These are phyloP conservation scores for Hyla sarda DNA, from an alignment of 2,113 vertebrate genomes.

Conservation along the genomic window DNA sequence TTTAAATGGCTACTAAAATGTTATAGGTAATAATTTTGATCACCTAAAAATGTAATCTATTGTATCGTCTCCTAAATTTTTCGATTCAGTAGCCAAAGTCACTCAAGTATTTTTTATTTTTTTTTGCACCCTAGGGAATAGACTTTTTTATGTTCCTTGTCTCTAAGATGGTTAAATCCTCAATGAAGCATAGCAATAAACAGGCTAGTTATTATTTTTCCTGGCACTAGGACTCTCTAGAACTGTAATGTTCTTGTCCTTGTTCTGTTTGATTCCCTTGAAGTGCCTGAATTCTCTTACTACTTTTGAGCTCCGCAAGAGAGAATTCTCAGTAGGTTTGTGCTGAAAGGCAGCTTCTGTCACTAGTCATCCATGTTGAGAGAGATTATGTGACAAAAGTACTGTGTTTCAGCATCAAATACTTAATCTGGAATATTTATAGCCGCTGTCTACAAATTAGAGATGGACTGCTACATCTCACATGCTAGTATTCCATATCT, in stretches of 20 bases:
- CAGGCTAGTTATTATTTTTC: neutral
- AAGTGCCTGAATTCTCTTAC: constrained; percentile 12
- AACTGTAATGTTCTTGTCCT: constrained; percentile 31
- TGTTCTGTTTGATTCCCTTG: constrained; percentile 36
- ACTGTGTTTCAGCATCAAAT: constrained; percentile 7
- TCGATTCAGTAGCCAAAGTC: no score
- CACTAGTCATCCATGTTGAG: constrained; percentile 21
- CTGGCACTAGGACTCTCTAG: neutral
- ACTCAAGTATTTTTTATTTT: no score
- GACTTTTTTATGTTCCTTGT: neutral
- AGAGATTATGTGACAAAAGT: constrained; percentile 22
- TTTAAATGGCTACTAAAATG: no score
- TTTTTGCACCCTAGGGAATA: no score
- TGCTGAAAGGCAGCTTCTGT: constrained; percentile 29
- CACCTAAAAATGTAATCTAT: no score
- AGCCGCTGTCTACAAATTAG: neutral
- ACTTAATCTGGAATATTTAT: constrained; percentile 21
- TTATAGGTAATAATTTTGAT: no score
- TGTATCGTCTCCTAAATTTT: no score
- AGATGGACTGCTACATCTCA: neutral
- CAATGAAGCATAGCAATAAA: neutral
- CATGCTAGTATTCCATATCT: neutral
- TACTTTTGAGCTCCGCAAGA: constrained; percentile 24
- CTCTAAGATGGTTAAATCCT: neutral
- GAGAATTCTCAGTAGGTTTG: constrained; percentile 40